A percentile compares a stretch with the other conserved stretches of the same genome.
Evolutionary conservation across 2,113 vertebrate species (phyloP).

Genomic region (Semicossyphus pulcher): DNA sequence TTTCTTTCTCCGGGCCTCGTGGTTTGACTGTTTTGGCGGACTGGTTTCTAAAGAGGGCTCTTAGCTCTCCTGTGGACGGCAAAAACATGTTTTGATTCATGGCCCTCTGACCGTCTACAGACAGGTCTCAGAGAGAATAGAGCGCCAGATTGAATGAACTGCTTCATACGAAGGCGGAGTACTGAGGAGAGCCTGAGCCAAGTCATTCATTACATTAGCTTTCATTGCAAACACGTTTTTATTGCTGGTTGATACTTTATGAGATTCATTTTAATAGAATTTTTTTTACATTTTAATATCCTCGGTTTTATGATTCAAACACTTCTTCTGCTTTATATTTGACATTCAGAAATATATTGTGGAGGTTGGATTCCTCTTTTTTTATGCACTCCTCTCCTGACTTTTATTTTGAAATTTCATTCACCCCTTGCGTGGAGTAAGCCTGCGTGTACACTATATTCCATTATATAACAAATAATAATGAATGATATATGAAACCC

Average conservation of each 20-base stretch:
- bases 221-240: constrained; percentile 34
- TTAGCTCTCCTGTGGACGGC: constrained; percentile 61
- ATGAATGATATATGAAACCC: constrained; percentile 50
- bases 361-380: background rate
- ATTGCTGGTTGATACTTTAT: constrained; percentile 23
- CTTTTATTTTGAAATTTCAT: constrained; percentile 57
- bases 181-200: background rate
- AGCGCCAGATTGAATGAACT: constrained; percentile 68
- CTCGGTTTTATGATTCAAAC: background rate
- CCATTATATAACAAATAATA: constrained; percentile 55
- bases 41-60: constrained; percentile 65
- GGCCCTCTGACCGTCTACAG: constrained; percentile 55
- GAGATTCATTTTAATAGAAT: background rate
- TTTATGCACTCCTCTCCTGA: constrained; percentile 31
- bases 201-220: constrained; percentile 44
- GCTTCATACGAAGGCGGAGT: constrained; percentile 38
- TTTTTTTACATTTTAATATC: constrained; percentile 30
- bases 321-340: constrained; percentile 19
- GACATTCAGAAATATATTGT: background rate
- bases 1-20: constrained; percentile 60
- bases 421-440: too few species aligned
- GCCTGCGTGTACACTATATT: too few species aligned
- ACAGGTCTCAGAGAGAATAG: constrained; percentile 67
- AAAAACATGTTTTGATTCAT: constrained; percentile 73
- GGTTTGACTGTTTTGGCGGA: constrained; percentile 50